Evolutionary conservation across 2,113 vertebrate genomes (phyloP).

Genomic region (Monarcha castaneiventris): DNA sequence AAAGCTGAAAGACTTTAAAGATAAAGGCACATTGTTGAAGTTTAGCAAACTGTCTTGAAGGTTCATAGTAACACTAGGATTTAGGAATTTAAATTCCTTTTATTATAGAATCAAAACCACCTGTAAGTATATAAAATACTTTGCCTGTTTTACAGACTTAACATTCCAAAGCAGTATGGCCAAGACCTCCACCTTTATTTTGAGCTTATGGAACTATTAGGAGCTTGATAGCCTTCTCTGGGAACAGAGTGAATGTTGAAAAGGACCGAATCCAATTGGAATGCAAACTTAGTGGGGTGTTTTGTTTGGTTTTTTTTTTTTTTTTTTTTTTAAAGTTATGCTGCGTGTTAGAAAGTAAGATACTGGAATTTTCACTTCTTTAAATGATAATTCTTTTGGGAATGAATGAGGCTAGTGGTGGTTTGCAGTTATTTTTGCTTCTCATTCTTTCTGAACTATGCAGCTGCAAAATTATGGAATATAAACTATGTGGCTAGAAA

Average conservation of each 20-base stretch:
- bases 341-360: not conserved
- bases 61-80: constrained; percentile 24
- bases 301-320: not conserved
- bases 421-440: not conserved
- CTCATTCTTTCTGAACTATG: not conserved
- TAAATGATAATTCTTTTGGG: not conserved
- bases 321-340: not conserved
- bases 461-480: not conserved
- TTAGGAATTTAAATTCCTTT: constrained; percentile 56
- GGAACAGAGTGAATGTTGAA: not conserved
- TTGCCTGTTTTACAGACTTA: constrained; percentile 31
- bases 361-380: not conserved
- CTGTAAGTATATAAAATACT: constrained; percentile 27
- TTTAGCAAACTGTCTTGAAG: constrained; percentile 2
- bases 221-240: not conserved
- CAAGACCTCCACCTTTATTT: constrained; percentile 32
- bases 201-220: not conserved
- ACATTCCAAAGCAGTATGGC: constrained; percentile 36
- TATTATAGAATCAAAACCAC: constrained; percentile 35
- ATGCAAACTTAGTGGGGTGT: not conserved
- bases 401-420: not conserved
- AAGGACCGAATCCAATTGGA: not conserved
- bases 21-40: constrained; percentile 17
- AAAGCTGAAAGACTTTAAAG: constrained; percentile 26
- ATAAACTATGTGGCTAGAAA: not conserved